phyloP scores from a whole-genome alignment of 2,888 invertebrate species.

The Eilema depressum region DNA sequence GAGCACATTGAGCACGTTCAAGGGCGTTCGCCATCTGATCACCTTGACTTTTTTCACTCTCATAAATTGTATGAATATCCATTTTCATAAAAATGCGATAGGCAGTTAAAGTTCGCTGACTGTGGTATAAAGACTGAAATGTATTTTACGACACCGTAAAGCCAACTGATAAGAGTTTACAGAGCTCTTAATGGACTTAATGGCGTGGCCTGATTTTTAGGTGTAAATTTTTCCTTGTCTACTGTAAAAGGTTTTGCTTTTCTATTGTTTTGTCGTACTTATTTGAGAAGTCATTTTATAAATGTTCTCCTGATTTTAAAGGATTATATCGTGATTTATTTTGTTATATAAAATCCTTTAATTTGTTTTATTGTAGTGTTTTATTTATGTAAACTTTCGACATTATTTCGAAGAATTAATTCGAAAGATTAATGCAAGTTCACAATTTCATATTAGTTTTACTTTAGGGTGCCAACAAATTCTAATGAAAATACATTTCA shows the following conservation, averaged over 20 bases:
- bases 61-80: slow-evolving; percentile 43
- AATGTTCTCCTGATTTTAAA: no score
- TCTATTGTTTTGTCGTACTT: neutral
- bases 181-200: slow-evolving; percentile 11
- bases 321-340: no score
- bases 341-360: neutral
- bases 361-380: no score
- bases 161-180: slow-evolving; percentile 10
- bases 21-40: slow-evolving; percentile 44
- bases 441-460: neutral
- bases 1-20: slow-evolving; percentile 43
- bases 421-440: no score
- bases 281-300: neutral
- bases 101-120: slow-evolving; percentile 26
- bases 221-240: neutral
- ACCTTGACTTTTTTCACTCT: slow-evolving; percentile 56
- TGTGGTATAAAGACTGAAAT: slow-evolving; percentile 20
- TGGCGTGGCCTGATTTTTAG: slow-evolving; percentile 7
- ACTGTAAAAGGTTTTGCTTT: neutral
- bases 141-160: slow-evolving; percentile 35
- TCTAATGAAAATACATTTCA: neutral
- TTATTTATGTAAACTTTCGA: no score
- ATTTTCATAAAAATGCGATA: slow-evolving; percentile 32
- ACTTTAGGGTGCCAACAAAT: neutral
- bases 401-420: no score